These are phyloP conservation scores for Chydorus sphaericus DNA, from an alignment of 2,888 invertebrate genomes.

Conservation along the genomic window DNA sequence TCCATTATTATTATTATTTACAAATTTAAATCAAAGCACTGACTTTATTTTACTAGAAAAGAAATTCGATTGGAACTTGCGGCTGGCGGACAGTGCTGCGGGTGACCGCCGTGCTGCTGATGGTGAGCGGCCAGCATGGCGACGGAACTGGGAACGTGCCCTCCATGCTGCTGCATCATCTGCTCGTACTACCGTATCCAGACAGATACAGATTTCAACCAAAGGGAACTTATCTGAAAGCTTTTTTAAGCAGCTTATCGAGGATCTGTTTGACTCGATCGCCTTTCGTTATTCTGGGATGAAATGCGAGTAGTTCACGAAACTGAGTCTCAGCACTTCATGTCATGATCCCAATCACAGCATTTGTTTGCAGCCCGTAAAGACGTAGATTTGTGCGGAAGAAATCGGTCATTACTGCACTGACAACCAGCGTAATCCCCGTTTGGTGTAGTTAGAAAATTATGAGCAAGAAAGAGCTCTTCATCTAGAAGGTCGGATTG, in stretches of 20 bases:
- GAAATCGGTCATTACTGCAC: conserved; percentile 75
- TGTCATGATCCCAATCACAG: conserved; percentile 89
- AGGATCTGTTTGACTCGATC: conserved; percentile 88
- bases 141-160: no score
- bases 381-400: conserved; percentile 87
- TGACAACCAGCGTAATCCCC: conserved; percentile 87
- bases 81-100: no score
- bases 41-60: no score
- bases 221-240: conserved; percentile 92
- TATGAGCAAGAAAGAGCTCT: conserved; percentile 77
- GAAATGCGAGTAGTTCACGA: conserved; percentile 90
- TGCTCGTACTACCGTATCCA: no score
- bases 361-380: conserved; percentile 90
- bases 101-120: no score
- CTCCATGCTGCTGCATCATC: no score
- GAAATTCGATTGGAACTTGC: no score
- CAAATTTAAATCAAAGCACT: no score
- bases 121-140: no score
- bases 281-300: conserved; percentile 80
- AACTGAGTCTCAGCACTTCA: conserved; percentile 86
- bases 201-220: conserved; percentile 85
- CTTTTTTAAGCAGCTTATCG: conserved; percentile 88
- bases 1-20: no score
- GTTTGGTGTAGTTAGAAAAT: conserved; percentile 83
- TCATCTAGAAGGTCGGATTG: conserved; percentile 87